Evolutionary conservation across 2,888 invertebrate genomes (phyloP).

Genomic region (Aphodius granarius): DNA sequence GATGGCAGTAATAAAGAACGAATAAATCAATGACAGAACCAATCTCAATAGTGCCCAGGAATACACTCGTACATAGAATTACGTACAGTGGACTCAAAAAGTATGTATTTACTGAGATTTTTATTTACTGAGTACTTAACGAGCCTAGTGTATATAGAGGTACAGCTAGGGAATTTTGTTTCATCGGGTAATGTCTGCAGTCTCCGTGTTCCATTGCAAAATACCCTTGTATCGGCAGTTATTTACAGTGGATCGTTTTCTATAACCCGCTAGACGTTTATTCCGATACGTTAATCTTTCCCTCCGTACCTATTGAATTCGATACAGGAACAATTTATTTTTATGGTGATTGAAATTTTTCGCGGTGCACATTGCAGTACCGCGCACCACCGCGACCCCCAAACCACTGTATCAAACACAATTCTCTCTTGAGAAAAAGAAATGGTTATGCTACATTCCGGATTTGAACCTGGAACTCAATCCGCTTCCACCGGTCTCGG

Average conservation of each 20-base stretch:
- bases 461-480: too few species aligned
- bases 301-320: conserved; percentile 19
- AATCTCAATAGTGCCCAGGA: background rate
- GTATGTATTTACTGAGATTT: too few species aligned
- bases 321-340: conserved; percentile 17
- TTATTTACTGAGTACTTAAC: too few species aligned
- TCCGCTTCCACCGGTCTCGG: too few species aligned
- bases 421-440: too few species aligned
- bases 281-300: conserved; percentile 19
- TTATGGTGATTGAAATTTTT: conserved; percentile 21
- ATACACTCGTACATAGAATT: too few species aligned
- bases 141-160: too few species aligned
- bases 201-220: background rate
- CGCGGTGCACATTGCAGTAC: background rate
- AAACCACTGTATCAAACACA: too few species aligned
- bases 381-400: background rate
- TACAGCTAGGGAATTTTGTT: background rate
- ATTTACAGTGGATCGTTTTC: background rate
- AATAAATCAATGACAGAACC: background rate
- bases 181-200: background rate
- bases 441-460: too few species aligned
- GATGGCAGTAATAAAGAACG: background rate
- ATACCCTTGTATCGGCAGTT: background rate
- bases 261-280: background rate
- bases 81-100: too few species aligned